Evolutionary conservation across 2,113 vertebrate genomes (phyloP), one percentile per base, ranked within the genome.

Genomic region (Taxidea taxus): DNA sequence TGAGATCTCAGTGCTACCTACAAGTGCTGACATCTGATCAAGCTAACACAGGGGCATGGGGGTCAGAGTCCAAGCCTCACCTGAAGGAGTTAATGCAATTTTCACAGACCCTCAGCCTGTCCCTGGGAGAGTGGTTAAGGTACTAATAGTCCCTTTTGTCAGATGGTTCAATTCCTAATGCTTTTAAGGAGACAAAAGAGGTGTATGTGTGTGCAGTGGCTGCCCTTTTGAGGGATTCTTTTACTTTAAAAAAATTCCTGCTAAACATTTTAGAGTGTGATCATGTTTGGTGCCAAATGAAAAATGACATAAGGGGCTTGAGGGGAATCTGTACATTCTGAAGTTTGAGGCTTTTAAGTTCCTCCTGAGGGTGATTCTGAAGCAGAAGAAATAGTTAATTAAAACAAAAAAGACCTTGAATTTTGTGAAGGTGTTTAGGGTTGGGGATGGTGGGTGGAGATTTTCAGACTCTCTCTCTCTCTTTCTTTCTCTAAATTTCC

Each of bases 331-430:
- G 77, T 25, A 44, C 64, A 51, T 87, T 95, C 34, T 94, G 91
- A 90, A 96, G n/a, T 91, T 44, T 86, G 83, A 93, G 58, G 37
- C 49, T 94, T 96, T 97, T 58, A 97, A 95, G 39, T 94, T 96
- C 64, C 93, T 97, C 86, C 44, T 68, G 91, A 95, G 93, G 56
- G 84, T 3, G 20, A 94, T 97, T 97, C 74, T 80, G 51, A 92
- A 90, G 49, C 91, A 95, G 81, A 77, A 93, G 80, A 86, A 96
- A 81, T 84, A 84, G 90, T 92, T 98, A 91, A 96, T 98, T 97
- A 97, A 92, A 95, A 75, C 85, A 86, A 96, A 96, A 95, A 93
- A 49, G 56, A 96, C 95, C 82, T 96, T 98, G 95, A 91, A 70
- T 98, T 93, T 62, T 77, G 34, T 88, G 90, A 91, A 97, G 87